These are phyloP conservation scores for Hydrochoerus hydrochaeris DNA, from an alignment of 2,113 vertebrate genomes.

Conservation along the genomic window DNA sequence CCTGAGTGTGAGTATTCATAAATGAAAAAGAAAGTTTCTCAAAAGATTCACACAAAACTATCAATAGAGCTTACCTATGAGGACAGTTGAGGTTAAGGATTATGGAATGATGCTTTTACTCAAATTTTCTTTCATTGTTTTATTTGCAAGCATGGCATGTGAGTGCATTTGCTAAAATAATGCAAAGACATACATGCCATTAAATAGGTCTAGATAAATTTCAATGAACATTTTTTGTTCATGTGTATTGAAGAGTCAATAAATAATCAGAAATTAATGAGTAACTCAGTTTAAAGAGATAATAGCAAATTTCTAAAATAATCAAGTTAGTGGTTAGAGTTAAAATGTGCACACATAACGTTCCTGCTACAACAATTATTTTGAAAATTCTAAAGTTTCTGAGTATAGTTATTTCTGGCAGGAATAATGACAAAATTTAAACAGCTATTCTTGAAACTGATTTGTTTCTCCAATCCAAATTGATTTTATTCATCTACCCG, in stretches of 20 bases:
- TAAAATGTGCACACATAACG: background rate
- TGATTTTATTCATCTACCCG: background rate
- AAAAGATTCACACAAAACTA: background rate
- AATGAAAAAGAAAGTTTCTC: background rate
- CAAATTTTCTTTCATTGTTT: background rate
- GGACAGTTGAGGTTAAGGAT: background rate
- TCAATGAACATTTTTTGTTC: background rate
- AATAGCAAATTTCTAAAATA: background rate
- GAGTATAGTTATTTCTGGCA: background rate
- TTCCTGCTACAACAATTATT: background rate
- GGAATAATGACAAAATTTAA: background rate
- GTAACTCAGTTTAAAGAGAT: background rate
- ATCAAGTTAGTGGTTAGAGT: background rate
- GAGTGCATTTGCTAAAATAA: background rate
- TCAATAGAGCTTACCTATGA: background rate
- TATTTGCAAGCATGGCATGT: background rate
- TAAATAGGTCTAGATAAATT: background rate
- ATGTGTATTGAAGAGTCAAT: background rate
- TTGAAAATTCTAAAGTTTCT: conserved; percentile 30
- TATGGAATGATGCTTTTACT: background rate
- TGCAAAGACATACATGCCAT: background rate
- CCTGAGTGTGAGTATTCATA: background rate
- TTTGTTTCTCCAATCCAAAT: background rate
- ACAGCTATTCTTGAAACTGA: background rate
- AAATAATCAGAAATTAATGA: background rate